phyloP scores from a whole-genome alignment of 2,888 invertebrate genomes.

The Gisinianus flammeolus region DNA sequence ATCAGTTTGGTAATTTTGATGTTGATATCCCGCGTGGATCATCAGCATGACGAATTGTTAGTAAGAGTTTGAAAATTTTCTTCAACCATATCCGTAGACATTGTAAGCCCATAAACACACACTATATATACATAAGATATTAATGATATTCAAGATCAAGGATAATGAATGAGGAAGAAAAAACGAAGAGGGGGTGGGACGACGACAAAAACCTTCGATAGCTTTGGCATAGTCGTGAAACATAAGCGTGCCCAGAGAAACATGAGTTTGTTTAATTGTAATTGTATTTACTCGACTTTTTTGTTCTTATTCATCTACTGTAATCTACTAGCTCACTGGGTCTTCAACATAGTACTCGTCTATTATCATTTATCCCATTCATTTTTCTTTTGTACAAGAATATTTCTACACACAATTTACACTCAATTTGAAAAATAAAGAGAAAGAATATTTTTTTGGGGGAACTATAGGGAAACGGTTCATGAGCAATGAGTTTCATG shows the following conservation, averaged over 20 bases:
- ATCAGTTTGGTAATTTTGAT: background rate
- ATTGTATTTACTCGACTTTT: background rate
- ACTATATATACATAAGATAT: no score
- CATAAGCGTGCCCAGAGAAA: conserved; percentile 1
- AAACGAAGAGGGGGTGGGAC: background rate
- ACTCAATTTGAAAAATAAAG: background rate
- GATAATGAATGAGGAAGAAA: background rate
- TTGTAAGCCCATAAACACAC: background rate
- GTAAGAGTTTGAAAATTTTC: no score
- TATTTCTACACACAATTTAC: background rate
- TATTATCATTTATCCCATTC: background rate
- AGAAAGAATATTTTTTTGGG: background rate
- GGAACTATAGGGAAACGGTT: background rate
- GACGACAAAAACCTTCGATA: background rate
- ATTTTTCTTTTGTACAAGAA: background rate
- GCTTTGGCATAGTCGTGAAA: background rate
- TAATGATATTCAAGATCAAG: background rate
- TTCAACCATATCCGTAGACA: no score
- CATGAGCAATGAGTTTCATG: background rate
- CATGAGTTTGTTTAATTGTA: background rate
- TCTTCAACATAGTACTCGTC: background rate
- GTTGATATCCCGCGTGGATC: background rate
- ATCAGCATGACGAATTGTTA: background rate
- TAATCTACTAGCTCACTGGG: background rate
- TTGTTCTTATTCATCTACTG: background rate